Percentiles rank a stretch among this genome's conserved stretches.
Evolutionary conservation across 37 sponge, comb jelly and placozoan genomes (phyloP).

Genomic region (Tethya wilhelma): DNA sequence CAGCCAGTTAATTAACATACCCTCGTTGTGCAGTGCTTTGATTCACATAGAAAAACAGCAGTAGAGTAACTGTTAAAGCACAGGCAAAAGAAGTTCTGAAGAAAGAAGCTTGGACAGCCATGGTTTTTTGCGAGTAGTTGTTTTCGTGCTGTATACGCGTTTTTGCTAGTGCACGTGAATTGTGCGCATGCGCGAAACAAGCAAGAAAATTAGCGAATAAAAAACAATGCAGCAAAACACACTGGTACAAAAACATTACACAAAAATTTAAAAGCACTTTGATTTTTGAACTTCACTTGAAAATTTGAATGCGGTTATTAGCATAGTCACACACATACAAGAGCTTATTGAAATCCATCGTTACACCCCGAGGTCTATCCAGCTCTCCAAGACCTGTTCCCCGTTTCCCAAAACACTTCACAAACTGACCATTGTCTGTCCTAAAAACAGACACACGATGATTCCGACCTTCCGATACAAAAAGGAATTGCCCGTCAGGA

Average conservation of each 20-base stretch:
- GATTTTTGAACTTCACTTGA: too few relatives aligned
- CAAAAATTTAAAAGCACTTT: too few relatives aligned
- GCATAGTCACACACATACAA: conserved; percentile 55
- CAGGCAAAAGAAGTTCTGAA: too few relatives aligned
- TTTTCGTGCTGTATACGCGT: too few relatives aligned
- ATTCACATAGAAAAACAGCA: too few relatives aligned
- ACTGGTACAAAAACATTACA: background rate
- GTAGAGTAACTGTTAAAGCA: too few relatives aligned
- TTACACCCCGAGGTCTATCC: conserved; percentile 27
- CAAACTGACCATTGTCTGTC: conserved; percentile 17
- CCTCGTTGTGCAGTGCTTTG: too few relatives aligned
- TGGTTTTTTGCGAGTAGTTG: too few relatives aligned
- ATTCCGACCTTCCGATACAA: conserved; percentile 28
- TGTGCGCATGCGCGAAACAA: too few relatives aligned
- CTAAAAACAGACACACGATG: conserved; percentile 43
- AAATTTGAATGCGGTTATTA: conserved; percentile 49
- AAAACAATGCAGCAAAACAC: background rate
- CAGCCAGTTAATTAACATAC: too few relatives aligned
- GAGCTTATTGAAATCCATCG: conserved; percentile 26
- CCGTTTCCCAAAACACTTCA: conserved; percentile 34
- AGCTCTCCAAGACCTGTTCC: conserved; percentile 40
- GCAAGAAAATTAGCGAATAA: background rate
- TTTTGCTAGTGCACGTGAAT: too few relatives aligned
- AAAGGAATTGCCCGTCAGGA: conserved; percentile 10
- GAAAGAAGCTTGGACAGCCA: too few relatives aligned